phyloP scores from a whole-genome alignment of 2,888 invertebrate species.

The Troilus luridus region DNA sequence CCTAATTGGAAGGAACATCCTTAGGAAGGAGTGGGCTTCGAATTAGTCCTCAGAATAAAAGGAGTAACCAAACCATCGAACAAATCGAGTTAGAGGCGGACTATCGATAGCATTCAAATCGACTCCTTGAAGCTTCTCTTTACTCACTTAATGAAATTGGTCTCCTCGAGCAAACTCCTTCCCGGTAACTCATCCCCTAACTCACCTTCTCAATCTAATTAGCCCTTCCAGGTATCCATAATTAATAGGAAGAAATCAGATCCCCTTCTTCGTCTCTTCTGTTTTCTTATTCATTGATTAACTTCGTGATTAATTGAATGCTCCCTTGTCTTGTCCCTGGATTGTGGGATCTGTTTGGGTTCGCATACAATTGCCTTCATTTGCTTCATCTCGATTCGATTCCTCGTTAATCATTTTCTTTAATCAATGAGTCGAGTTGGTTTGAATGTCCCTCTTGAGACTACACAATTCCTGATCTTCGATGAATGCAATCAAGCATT shows the following conservation, averaged over 20 bases:
- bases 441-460: not conserved
- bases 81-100: not conserved
- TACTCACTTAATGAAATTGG: conserved; percentile 15
- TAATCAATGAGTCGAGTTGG: not conserved
- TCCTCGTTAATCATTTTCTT: not conserved
- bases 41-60: not conserved
- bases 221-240: conserved; percentile 2
- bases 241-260: conserved; percentile 44
- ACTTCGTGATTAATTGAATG: conserved; percentile 5
- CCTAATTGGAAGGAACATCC: not conserved
- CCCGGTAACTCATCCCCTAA: not conserved
- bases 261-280: not conserved
- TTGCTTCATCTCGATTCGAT: not conserved
- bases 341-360: not conserved
- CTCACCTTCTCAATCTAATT: conserved; percentile 35
- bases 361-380: not conserved
- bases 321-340: not conserved
- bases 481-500: not conserved
- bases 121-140: not conserved
- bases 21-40: not conserved
- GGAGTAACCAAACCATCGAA: conserved; percentile 1
- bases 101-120: conserved; percentile 13
- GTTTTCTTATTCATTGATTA: not conserved
- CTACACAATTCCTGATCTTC: not conserved
- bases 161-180: not conserved